Conservation (phyloP, 53 echinoderm and acorn worm genomes). For the Luidia sarsii region DNA sequence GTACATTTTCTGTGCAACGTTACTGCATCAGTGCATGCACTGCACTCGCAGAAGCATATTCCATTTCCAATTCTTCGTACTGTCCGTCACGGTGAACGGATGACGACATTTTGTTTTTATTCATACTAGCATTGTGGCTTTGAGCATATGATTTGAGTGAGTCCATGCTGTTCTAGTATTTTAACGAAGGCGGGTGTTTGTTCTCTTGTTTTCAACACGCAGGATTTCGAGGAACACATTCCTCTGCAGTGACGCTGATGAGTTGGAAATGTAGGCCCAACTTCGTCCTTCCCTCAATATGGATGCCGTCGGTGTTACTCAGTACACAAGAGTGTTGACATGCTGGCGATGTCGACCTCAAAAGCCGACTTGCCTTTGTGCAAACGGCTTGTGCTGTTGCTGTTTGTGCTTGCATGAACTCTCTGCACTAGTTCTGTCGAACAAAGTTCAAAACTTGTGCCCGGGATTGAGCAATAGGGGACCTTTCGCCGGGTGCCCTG, state of each 20-base stretch:
- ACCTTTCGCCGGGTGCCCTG: too few relatives aligned
- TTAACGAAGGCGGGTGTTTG: not conserved
- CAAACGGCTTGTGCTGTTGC: constrained; percentile 56
- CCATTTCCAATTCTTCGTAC: too few relatives aligned
- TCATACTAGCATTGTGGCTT: too few relatives aligned
- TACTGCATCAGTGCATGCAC: too few relatives aligned
- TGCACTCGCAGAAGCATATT: too few relatives aligned
- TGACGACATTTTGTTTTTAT: too few relatives aligned
- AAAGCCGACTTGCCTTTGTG: constrained; percentile 54
- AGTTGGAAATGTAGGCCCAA: constrained; percentile 28
- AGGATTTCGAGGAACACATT: constrained; percentile 9
- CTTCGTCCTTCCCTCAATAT: constrained; percentile 11
- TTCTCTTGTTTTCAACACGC: not conserved
- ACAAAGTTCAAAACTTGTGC: constrained; percentile 23
- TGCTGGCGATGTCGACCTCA: constrained; percentile 53
- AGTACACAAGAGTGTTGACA: constrained; percentile 45
- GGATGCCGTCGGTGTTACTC: constrained; percentile 14
- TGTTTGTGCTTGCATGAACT: constrained; percentile 33
- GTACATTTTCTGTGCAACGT: too few relatives aligned
- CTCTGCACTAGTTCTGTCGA: constrained; percentile 34
- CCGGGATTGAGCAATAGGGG: too few relatives aligned
- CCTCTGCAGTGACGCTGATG: constrained; percentile 20
- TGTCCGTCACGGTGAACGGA: too few relatives aligned
- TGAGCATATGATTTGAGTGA: too few relatives aligned
- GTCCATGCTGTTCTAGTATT: not conserved